Conservation (phyloP, 2,888 invertebrate species). For the Pegoplata infirma region DNA sequence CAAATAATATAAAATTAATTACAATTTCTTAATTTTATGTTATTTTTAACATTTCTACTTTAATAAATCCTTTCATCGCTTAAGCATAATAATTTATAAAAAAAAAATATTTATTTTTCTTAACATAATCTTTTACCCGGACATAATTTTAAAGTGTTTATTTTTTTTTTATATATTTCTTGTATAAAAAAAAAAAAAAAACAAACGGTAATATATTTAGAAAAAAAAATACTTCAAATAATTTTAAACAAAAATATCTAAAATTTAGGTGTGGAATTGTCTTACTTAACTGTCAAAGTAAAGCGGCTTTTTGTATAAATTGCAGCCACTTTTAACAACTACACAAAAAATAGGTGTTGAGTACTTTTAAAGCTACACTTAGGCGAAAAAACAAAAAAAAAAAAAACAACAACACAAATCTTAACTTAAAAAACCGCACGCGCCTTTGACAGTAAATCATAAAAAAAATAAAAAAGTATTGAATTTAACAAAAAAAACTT, state of each 20-base stretch:
- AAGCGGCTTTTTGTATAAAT: conserved; percentile 43
- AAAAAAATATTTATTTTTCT: not conserved
- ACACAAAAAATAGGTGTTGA: conserved; percentile 27
- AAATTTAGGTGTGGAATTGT: conserved; percentile 49
- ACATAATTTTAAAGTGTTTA: not conserved
- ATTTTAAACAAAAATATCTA: not conserved
- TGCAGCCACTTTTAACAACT: conserved; percentile 25
- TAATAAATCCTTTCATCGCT: too few species aligned
- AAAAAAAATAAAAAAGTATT: not conserved
- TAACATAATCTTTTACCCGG: conserved; percentile 3
- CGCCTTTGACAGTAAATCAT: conserved; percentile 43
- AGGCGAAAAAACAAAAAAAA: not conserved
- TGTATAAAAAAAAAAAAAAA: too few species aligned
- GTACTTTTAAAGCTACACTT: conserved; percentile 9
- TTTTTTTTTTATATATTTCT: not conserved
- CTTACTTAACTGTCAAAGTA: conserved; percentile 40
- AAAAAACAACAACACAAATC: too few species aligned
- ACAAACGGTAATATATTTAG: not conserved
- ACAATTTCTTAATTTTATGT: not conserved
- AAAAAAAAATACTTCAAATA: not conserved
- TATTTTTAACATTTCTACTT: not conserved
- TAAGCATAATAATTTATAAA: too few species aligned
- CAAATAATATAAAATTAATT: too few species aligned
- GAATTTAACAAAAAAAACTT: conserved; percentile 38
- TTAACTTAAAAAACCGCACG: conserved; percentile 35